Evolutionary conservation across 2,113 vertebrate species (phyloP), one percentile per base, ranked within the genome.

Genomic region (Chrysochloris asiatica): DNA sequence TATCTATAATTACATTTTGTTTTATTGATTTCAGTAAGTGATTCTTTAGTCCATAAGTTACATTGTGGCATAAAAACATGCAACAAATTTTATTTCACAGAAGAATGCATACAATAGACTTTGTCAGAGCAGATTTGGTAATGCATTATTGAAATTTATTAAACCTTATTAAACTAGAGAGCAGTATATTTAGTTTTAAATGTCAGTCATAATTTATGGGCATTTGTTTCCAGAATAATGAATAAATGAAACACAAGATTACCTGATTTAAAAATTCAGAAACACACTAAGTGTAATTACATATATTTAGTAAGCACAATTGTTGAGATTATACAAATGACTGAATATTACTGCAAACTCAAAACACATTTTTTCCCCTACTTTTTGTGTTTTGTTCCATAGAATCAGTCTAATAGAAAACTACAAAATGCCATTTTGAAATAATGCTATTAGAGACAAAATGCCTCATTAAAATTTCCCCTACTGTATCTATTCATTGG

Each of bases 121-220:
- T n/a, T n/a, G n/a, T n/a, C n/a, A n/a, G n/a, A 48, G 26, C 54
- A 45, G 30, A 82, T 71, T 83, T 94, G 69, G 21, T 75, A 54
- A 67, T 73, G 8, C 56, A 91, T 84, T 79, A 69, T 82, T 81
- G 17, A 87, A 38, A 50, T n/a, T n/a, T n/a, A n/a, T 72, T 67
- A 81, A 88, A 85, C 6, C 69, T 56, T 75, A 52, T 67, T 50
- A 50, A 76, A 77, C 33, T 93, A 76, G 54, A 90, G 48, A 83
- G 54, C 26, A 81, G 38, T 83, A 52, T 13, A 47, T 87, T 89
- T 95, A 82, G 14, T 71, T 94, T 86, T 71, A 71, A 81, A 50
- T 52, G 21, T n/a, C n/a, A 78, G 52, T 45, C 26, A 50, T 91
- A 76, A n/a, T 67, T 59, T 59, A 17, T 54, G 11, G 13, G 52